Percentiles rank a stretch among this genome's conserved stretches.
These are phyloP conservation scores for Zaprionus camerounensis DNA, from an alignment of 1,140 invertebrate genomes.

Conservation along the genomic window DNA sequence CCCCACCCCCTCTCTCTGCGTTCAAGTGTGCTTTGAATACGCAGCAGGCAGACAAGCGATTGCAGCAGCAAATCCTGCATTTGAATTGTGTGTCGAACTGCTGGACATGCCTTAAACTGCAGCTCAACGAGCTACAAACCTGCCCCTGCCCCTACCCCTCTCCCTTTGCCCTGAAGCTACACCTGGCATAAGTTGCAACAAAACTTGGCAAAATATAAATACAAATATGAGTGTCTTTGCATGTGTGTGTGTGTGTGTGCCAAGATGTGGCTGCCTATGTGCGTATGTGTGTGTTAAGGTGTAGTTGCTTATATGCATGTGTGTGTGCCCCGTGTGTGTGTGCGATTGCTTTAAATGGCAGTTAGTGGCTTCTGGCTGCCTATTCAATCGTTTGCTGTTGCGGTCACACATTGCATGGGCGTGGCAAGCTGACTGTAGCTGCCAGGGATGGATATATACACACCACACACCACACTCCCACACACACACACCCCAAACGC, in stretches of 20 bases:
- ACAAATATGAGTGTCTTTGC: slow-evolving; percentile 21
- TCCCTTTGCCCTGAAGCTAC: neutral
- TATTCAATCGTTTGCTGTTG: slow-evolving; percentile 41
- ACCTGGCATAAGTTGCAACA: slow-evolving; percentile 16
- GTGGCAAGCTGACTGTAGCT: neutral
- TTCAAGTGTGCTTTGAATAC: slow-evolving; percentile 26
- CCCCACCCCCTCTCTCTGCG: neutral
- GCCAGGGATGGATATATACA: neutral
- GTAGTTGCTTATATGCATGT: slow-evolving; percentile 15
- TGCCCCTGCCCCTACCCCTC: neutral
- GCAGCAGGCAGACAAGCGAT: slow-evolving; percentile 7
- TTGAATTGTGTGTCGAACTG: slow-evolving; percentile 11
- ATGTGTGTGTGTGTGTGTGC: slow-evolving; percentile 20
- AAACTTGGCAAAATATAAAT: slow-evolving; percentile 5
- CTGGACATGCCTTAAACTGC: neutral
- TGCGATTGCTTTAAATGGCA: slow-evolving; percentile 40
- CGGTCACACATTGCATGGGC: neutral
- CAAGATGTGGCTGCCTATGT: slow-evolving; percentile 9
- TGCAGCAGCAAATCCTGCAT: neutral
- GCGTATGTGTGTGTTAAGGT: slow-evolving; percentile 19
- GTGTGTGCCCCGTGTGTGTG: slow-evolving; percentile 19
- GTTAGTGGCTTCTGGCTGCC: slow-evolving; percentile 37
- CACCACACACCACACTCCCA: neutral
- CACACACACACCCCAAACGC: neutral
- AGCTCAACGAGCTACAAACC: no score